Evolutionary conservation across 2,113 vertebrate species (phyloP).

Genomic region (Hemichromis elongatus): DNA sequence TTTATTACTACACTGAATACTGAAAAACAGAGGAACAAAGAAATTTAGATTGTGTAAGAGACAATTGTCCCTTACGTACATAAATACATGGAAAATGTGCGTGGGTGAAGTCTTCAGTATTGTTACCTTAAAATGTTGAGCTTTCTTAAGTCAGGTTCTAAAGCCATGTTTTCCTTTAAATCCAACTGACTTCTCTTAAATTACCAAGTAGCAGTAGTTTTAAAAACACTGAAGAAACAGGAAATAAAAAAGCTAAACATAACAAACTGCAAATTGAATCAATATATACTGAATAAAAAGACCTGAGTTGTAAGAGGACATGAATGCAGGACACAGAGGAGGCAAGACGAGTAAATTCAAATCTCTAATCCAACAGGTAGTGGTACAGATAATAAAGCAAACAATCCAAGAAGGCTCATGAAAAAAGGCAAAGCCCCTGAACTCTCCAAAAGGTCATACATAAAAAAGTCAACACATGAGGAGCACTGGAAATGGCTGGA

Average conservation of each 20-base stretch:
- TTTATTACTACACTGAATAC: background rate
- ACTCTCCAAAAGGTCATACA: background rate
- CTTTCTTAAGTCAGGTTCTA: background rate
- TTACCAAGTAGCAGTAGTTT: background rate
- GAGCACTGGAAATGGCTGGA: background rate
- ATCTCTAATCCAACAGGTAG: background rate
- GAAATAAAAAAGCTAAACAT: background rate
- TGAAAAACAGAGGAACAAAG: background rate
- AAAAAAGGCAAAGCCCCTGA: background rate
- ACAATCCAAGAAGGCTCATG: background rate
- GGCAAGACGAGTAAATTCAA: background rate
- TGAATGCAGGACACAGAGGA: background rate
- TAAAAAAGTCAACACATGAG: background rate
- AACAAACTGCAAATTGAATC: background rate
- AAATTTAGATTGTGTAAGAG: background rate
- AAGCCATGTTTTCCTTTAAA: background rate
- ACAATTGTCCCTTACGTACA: rapidly evolving
- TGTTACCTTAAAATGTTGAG: background rate
- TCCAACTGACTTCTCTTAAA: background rate
- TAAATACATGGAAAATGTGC: background rate
- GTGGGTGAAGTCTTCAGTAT: background rate
- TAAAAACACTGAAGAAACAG: background rate
- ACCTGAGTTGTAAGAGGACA: background rate
- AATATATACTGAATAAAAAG: background rate
- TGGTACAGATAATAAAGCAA: background rate